Percentiles rank a stretch among this genome's conserved stretches.
These are phyloP conservation scores for Oscheius myriophilus DNA, from an alignment of 2,888 invertebrate genomes.

Conservation along the genomic window DNA sequence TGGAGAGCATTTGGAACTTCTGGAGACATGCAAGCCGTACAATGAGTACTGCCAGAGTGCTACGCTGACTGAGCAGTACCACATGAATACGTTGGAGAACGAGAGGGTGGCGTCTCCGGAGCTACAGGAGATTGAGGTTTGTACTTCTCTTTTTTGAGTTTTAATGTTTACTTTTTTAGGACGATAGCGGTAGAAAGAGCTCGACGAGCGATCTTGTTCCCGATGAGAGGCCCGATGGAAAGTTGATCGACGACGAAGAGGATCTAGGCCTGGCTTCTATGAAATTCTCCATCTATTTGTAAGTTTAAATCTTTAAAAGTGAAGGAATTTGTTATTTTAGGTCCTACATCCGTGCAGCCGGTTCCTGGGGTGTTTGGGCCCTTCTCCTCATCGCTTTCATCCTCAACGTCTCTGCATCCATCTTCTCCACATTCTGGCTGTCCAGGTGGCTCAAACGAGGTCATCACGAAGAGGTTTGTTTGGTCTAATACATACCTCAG, in stretches of 20 bases:
- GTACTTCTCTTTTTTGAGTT: too few relatives aligned
- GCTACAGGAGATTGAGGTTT: too few relatives aligned
- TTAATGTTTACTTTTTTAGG: not conserved
- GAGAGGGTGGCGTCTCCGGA: too few relatives aligned
- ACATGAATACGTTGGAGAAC: too few relatives aligned
- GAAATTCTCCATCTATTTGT: conserved; percentile 59
- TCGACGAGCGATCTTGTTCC: not conserved
- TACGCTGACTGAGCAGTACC: not conserved
- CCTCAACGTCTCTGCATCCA: conserved; percentile 75
- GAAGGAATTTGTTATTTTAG: too few relatives aligned
- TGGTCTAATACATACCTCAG: too few relatives aligned
- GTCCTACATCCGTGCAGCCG: conserved; percentile 75
- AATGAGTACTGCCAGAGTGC: conserved; percentile 33
- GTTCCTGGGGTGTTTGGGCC: conserved; percentile 72
- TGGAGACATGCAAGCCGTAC: conserved; percentile 64
- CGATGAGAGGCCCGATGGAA: conserved; percentile 55
- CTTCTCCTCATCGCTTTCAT: conserved; percentile 71
- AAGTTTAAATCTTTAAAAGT: too few relatives aligned
- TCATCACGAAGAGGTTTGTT: conserved; percentile 51
- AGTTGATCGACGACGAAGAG: conserved; percentile 71
- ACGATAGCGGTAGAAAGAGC: not conserved
- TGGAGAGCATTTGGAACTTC: conserved; percentile 75
- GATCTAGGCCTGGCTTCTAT: conserved; percentile 63
- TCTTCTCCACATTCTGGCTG: conserved; percentile 78
- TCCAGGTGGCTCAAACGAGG: conserved; percentile 76